Conservation (phyloP, 2,888 invertebrate species). For the Drosophila prostipennis region DNA sequence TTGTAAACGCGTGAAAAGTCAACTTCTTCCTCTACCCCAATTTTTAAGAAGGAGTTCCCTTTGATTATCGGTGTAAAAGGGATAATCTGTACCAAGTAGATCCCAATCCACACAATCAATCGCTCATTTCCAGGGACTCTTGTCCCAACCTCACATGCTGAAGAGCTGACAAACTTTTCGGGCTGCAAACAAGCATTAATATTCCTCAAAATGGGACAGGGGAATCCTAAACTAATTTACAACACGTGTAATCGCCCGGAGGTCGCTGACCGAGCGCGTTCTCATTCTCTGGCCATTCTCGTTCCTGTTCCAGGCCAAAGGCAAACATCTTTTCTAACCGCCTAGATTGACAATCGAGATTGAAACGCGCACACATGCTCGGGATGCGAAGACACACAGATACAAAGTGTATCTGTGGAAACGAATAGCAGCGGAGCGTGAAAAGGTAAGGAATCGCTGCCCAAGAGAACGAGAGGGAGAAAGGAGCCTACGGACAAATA, state of each 20-base stretch:
- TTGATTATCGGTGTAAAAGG: slow-evolving; percentile 10
- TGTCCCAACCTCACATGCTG: slow-evolving; percentile 10
- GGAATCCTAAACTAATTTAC: slow-evolving; percentile 75
- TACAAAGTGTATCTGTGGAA: slow-evolving; percentile 45
- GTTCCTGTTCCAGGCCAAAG: slow-evolving; percentile 51
- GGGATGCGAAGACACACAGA: slow-evolving; percentile 14
- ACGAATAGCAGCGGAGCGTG: slow-evolving; percentile 61
- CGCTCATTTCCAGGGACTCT: slow-evolving; percentile 18
- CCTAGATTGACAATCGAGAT: slow-evolving; percentile 76
- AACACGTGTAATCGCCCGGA: slow-evolving; percentile 72
- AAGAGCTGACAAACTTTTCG: slow-evolving; percentile 21
- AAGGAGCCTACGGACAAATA: slow-evolving; percentile 42
- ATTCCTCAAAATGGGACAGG: slow-evolving; percentile 43
- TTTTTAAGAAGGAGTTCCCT: neutral
- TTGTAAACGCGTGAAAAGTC: no score
- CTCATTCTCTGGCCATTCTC: slow-evolving; percentile 27
- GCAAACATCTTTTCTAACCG: slow-evolving; percentile 63
- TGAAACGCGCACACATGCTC: slow-evolving; percentile 60
- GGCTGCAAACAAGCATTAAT: slow-evolving; percentile 64
- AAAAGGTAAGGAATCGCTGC: slow-evolving; percentile 64
- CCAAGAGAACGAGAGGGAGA: slow-evolving; percentile 28
- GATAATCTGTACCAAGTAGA: neutral
- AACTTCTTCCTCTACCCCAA: neutral
- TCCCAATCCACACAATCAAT: neutral
- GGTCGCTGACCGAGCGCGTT: slow-evolving; percentile 70